Evolutionary conservation across 1,140 invertebrate genomes (phyloP).

Genomic region (Papilio polyxenes): DNA sequence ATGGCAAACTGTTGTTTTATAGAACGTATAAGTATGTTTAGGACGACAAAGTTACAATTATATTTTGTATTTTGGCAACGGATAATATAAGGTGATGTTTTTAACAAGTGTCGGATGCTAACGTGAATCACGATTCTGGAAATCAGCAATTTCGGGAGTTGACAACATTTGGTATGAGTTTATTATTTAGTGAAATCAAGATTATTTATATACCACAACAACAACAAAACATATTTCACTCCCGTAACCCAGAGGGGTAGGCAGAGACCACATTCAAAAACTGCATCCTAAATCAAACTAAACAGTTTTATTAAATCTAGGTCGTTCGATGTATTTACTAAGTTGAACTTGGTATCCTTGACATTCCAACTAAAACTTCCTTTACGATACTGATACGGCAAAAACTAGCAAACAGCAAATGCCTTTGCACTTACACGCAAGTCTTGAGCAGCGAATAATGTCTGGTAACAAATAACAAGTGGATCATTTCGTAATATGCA

Average conservation of each 20-base stretch:
- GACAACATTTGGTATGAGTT: background rate
- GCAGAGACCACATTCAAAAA: background rate
- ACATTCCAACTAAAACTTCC: slow-evolving; percentile 16
- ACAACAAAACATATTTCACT: too few species aligned
- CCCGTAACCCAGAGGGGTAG: too few species aligned
- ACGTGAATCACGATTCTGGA: background rate
- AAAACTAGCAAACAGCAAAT: slow-evolving; percentile 18
- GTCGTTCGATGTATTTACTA: background rate
- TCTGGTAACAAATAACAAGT: slow-evolving; percentile 20
- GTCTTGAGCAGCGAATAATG: background rate
- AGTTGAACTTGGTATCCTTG: background rate
- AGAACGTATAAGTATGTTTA: too few species aligned
- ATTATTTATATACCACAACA: background rate
- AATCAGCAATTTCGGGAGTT: background rate
- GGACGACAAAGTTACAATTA: background rate
- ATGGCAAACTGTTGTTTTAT: too few species aligned
- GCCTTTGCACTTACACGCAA: slow-evolving; percentile 10
- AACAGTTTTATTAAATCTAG: background rate
- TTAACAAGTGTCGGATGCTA: background rate
- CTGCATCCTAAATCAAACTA: background rate
- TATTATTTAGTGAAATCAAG: background rate
- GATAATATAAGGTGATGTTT: background rate
- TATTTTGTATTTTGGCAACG: background rate
- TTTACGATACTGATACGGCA: slow-evolving; percentile 2
- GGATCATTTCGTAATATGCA: slow-evolving; percentile 2